Base-by-base conservation (phyloP, 1,140 invertebrate species). In the Pseudomyrmex dendroicus region DNA sequence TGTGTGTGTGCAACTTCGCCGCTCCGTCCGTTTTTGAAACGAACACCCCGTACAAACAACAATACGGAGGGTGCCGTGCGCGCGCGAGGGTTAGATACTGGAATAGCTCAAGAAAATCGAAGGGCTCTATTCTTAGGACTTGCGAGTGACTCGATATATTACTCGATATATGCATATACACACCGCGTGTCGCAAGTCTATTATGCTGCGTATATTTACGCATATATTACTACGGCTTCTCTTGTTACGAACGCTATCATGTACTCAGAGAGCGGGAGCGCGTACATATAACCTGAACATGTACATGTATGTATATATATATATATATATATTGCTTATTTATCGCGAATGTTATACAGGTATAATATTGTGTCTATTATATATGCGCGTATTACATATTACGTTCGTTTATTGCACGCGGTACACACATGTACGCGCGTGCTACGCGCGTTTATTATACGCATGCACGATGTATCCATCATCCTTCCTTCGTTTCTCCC, bases 71-170 rank as follows among this genome's bases (percentile, higher is more conserved):
- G 0, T 35, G 35, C 63, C 63, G 35, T 46, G 20, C 46, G 46
- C 5, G 35, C 35, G 35, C 35, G 35, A 35, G 35, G 66, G 76
- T 64, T 70, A 57, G 50, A 10, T 15, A 64, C 64, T 78, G 12
- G 74, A 78, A 78, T 78, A 78, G 54, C 54, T 20, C 20, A 80
- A 80, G 76, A 80, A 80, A 72, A 80, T 80, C 76, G 76, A 80
- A 80, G 76, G 64, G 54, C 66, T 80, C 76, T 80, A 80, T 80
- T 80, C 76, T 80, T 72, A 80, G 76, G 66, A 15, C 44, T 35
- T 57, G 15, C 64, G 52, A 67, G 66, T 54, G 64, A 70, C 54
- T 59, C 64, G 54, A 61, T 61, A 72, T 80, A 44, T n/a, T n/a
- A 48, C 70, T n/a, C n/a, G n/a, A 25, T 61, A 22, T 22, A 25